phyloP scores from a whole-genome alignment of 2,888 invertebrate species.

The Tenthredo mesomela region DNA sequence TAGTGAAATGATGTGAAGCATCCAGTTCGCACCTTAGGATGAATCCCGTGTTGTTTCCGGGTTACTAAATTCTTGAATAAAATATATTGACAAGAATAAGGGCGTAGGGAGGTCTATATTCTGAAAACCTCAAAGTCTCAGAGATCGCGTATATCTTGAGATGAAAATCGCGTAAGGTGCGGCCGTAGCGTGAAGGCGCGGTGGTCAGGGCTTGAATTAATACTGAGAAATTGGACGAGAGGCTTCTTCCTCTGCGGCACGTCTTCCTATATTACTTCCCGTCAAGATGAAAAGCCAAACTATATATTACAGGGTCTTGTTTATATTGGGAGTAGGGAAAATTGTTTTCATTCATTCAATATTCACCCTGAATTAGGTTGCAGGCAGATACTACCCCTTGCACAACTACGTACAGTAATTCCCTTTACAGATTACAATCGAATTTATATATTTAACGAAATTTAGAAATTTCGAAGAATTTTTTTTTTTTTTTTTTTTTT shows the following conservation, averaged over 20 bases:
- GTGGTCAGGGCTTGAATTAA: slow-evolving; percentile 39
- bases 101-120: neutral
- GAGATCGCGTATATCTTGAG: slow-evolving; percentile 18
- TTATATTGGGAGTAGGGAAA: neutral
- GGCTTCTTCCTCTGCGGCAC: neutral
- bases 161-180: slow-evolving; percentile 7
- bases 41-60: neutral
- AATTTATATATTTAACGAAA: neutral
- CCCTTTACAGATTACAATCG: neutral
- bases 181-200: neutral
- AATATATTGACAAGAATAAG: slow-evolving; percentile 3
- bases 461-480: too few relatives aligned
- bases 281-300: neutral
- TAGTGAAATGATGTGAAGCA: neutral
- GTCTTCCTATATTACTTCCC: neutral
- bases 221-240: slow-evolving; percentile 37
- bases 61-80: neutral
- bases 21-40: neutral
- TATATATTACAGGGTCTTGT: neutral
- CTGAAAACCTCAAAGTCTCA: neutral
- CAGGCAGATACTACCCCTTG: neutral
- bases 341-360: slow-evolving; percentile 37
- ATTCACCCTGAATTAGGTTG: slow-evolving; percentile 5
- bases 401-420: neutral
- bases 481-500: too few relatives aligned